Evolutionary conservation across 2,113 vertebrate genomes (phyloP), one percentile per base, ranked within the genome.

Genomic region (Ochotona curzoniae): DNA sequence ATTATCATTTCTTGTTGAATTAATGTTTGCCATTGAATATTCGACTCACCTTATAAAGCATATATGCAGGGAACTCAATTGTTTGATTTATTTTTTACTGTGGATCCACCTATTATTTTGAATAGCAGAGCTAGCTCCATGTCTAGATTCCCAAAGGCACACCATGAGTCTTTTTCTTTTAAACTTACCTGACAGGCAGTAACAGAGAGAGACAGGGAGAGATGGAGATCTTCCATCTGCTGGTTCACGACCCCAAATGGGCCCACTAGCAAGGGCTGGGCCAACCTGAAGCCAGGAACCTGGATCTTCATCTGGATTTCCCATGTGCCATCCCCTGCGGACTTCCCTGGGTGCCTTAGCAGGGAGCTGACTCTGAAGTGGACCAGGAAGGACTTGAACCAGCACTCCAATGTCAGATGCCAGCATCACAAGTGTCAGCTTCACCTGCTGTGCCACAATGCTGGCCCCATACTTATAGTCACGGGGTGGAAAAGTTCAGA

Each of bases 1-100:
- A 87, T 85, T 94, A 96, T 94, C 94, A 86, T 80, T 92, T 94
- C 89, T 94, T 73, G 83, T 95, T 78, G 69, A 94, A 94, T 95
- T 96, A 81, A 84, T 93, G 78, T 85, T 94, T 91, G 73, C 28
- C 69, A 83, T 70, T 75, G 89, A 85, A 32, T 95, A 71, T 90
- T 80, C 91, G 82, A 79, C 75, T 54, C 93, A 87, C 70, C 61
- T 93, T 66, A 79, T 88, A 74, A 90, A 87, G 87, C 84, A 79
- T 80, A 83, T 57, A 90, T 76, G 61, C 18, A 35, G 66, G 71
- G 38, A 82, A 88, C n/a, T 86, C 51, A 44, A 49, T 85, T 71
- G 38, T 76, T 92, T 85, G 49, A 12, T 79, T 89, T 82, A 70
- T 83, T 90, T 47, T 69, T 89, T 32, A 82, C 26, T 89, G 95